Percentiles rank a stretch among this genome's conserved stretches.
Evolutionary conservation across 2,888 invertebrate genomes (phyloP).

Genomic region (Pinctada fucata): DNA sequence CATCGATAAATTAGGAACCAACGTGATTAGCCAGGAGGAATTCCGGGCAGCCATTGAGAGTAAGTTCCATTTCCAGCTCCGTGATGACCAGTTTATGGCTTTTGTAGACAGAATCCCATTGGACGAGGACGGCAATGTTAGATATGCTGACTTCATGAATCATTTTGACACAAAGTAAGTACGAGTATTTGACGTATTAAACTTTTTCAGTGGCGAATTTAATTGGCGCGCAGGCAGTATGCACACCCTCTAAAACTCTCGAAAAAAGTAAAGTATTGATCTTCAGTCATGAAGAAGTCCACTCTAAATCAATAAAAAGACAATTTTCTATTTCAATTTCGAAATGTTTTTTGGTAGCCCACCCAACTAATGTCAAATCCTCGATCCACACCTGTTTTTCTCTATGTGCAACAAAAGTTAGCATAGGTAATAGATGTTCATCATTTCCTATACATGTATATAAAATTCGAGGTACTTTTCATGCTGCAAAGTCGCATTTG

Average conservation of each 20-base stretch:
- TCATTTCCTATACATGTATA: too few species aligned
- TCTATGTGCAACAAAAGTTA: too few species aligned
- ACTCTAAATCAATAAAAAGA: neutral
- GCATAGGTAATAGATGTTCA: too few species aligned
- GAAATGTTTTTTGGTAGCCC: neutral
- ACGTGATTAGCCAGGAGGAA: constrained; percentile 73
- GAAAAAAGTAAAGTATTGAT: too few species aligned
- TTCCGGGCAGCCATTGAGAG: constrained; percentile 76
- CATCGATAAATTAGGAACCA: constrained; percentile 72
- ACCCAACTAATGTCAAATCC: too few species aligned
- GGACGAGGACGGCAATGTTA: constrained; percentile 73
- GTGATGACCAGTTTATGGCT: constrained; percentile 71
- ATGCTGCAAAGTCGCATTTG: too few species aligned
- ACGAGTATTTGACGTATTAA: neutral
- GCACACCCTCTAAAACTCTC: too few species aligned
- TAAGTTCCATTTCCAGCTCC: constrained; percentile 70
- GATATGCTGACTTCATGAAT: constrained; percentile 75
- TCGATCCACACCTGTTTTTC: too few species aligned
- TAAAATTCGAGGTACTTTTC: too few species aligned
- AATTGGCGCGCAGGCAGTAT: neutral
- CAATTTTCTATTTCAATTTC: neutral
- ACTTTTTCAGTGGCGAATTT: neutral
- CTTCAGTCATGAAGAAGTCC: neutral
- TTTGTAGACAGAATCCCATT: constrained; percentile 74
- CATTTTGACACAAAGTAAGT: constrained; percentile 76